Base-by-base conservation (phyloP, 2,888 invertebrate species). In the Drosophila merina region DNA sequence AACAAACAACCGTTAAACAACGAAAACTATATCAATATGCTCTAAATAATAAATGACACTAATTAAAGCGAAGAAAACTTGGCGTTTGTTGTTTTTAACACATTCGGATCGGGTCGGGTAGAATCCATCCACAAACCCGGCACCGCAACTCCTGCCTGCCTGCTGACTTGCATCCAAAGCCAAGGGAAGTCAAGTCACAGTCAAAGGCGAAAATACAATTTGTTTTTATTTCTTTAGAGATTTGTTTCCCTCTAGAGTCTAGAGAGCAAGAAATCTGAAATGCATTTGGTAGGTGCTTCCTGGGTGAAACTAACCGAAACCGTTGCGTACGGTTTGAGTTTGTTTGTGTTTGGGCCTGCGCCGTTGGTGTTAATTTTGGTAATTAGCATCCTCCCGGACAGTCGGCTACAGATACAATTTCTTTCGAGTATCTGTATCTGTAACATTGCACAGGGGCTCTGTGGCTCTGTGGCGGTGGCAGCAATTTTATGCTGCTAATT, bases 21-120 rank as follows among this genome's bases (percentile, higher is more conserved):
- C 79, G 77, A 81, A 86, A 86, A 86, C 81, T 75, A 82, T 85
- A 85, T 79, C 85, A 86, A 85, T 86, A 76, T 86, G 90, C 88
- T 89, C 89, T 88, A 89, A 89, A 89, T 89, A 86, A 86, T 89
- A 88, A 89, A 89, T 88, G 81, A 83, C 88, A 88, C 89, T 89
- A 89, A 89, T 89, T 89, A 89, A 89, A 86, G 76, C 73, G 76
- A 85, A 89, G 90, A 89, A 87, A 89, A 82, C 77, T 57, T 57
- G 38, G 62, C 52, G 64, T 62, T 63, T 64, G 62, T 64, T 64
- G 62, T 64, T 72, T 75, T 84, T 89, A 87, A 85, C 88, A 89
- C 82, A 80, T 78, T 62, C 74, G n/a, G 71, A 52, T 48, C 44
- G n/a, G 71, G 54, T 48, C 44, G 20, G 20, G 62, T 30, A 51